Evolutionary conservation across 2,888 invertebrate species (phyloP).

Genomic region (Scrobipalpa atriplicella): DNA sequence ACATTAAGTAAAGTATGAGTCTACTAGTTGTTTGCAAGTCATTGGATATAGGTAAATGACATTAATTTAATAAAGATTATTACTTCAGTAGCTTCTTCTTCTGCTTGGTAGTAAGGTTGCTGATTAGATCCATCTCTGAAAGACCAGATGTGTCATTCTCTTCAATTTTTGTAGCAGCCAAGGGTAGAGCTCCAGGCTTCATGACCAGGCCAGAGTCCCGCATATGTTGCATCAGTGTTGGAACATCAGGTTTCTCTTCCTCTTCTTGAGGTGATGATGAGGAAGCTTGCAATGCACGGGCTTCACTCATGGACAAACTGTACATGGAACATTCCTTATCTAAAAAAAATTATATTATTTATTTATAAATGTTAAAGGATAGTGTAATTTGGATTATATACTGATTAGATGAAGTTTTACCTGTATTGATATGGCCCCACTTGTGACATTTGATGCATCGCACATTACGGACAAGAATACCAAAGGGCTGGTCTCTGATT

Average conservation of each 20-base stretch:
- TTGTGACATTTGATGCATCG: constrained; percentile 99
- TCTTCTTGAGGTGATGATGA: constrained; percentile 88
- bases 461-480: constrained; percentile 98
- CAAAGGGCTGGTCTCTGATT: constrained; percentile 99
- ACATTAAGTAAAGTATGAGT: not conserved
- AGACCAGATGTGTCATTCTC: constrained; percentile 82
- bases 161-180: constrained; percentile 81
- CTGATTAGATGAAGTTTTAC: constrained; percentile 44
- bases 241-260: constrained; percentile 82
- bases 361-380: not conserved
- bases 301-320: constrained; percentile 91
- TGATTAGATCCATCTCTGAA: constrained; percentile 91
- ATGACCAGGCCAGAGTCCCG: constrained; percentile 94
- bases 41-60: too few relatives aligned
- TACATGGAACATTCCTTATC: constrained; percentile 98
- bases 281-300: constrained; percentile 88
- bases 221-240: constrained; percentile 93
- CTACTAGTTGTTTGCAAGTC: too few relatives aligned
- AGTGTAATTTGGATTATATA: too few relatives aligned
- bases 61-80: constrained; percentile 31
- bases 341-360: constrained; percentile 48
- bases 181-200: constrained; percentile 88
- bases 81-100: constrained; percentile 95
- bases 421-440: constrained; percentile 99
- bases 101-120: constrained; percentile 92